Evolutionary conservation across 2,113 vertebrate genomes (phyloP), one percentile per base, ranked within the genome.

Genomic region (Ceuthmochares aereus): DNA sequence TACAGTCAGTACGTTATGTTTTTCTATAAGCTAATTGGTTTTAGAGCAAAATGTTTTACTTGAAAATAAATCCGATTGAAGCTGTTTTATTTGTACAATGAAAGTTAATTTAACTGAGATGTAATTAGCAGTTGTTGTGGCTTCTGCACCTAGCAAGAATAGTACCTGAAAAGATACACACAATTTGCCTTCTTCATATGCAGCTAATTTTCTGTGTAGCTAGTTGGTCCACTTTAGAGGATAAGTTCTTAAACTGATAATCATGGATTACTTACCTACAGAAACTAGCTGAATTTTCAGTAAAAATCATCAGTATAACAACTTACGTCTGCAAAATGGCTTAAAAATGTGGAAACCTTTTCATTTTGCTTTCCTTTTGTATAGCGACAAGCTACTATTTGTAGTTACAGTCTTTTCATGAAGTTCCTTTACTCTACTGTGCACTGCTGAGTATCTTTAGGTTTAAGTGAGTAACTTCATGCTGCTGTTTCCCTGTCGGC

Each of bases 161-260:
- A 73, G 13, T 86, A 15, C 43, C 64, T 87, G 66, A 73, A 62
- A 55, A 89, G 43, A 59, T 23, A 43, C n/a, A 36, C 15, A 12
- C 68, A 51, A 21, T 86, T 87, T 93, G 66, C 30, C 11, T 4
- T 3, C 83, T 90, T 85, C 73, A n/a, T 81, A 32, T 27, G 8
- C 0, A 1, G 43, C 64, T 76, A 4, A 68, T 87, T 95, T 91
- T 87, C 66, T 55, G 7, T 58, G 25, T 81, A 81, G 64, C 47
- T 75, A 30, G 42, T 89, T 84, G 51, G 60, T 88, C 23, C 34
- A 16, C 51, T 74, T 74, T 84, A 18, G 8, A 26, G 42, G 52
- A 84, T 93, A 84, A 68, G 30, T 66, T 84, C 15, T 84, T 93
- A 93, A 83, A 83, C 18, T 66, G 34, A 40, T 92, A 80, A 76